A percentile compares a stretch with the other conserved stretches of the same genome.
These are phyloP conservation scores for Aphis gossypii DNA, from an alignment of 1,140 invertebrate genomes.

Conservation along the genomic window DNA sequence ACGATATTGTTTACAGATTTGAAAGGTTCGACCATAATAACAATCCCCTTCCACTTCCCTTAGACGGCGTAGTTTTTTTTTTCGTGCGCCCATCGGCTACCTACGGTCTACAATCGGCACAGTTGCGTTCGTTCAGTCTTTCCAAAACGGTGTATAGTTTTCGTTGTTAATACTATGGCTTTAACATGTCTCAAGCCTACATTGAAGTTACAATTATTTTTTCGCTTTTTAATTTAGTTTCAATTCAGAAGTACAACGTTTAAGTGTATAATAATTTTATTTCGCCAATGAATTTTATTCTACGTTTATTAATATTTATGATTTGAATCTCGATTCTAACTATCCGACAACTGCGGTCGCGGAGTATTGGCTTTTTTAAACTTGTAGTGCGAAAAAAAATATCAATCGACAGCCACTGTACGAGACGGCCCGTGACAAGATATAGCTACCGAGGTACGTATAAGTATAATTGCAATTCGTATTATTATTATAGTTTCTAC, in stretches of 20 bases:
- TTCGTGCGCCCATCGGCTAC: not conserved
- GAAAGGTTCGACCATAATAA: not conserved
- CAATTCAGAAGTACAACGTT: not conserved
- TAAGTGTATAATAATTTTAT: not conserved
- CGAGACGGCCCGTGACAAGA: not conserved
- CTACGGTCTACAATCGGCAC: not conserved
- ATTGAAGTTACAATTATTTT: not conserved
- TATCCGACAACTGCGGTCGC: not conserved
- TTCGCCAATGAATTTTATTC: not conserved
- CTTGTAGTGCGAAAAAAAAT: not conserved
- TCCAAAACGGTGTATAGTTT: not conserved
- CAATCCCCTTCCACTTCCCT: not conserved
- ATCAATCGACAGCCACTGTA: not conserved
- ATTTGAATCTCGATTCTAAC: not conserved
- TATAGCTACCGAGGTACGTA: too few relatives aligned
- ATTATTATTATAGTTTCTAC: not conserved
- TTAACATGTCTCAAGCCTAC: too few relatives aligned
- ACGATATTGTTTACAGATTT: not conserved
- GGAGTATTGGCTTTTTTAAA: not conserved
- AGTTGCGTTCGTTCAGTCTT: not conserved
- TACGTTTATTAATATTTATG: not conserved
- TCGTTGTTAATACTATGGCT: not conserved
- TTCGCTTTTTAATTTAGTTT: not conserved
- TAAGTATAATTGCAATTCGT: not conserved
- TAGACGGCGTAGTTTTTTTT: not conserved